Evolutionary conservation across 1,140 invertebrate species (phyloP).

Genomic region (Latrodectus geometricus): DNA sequence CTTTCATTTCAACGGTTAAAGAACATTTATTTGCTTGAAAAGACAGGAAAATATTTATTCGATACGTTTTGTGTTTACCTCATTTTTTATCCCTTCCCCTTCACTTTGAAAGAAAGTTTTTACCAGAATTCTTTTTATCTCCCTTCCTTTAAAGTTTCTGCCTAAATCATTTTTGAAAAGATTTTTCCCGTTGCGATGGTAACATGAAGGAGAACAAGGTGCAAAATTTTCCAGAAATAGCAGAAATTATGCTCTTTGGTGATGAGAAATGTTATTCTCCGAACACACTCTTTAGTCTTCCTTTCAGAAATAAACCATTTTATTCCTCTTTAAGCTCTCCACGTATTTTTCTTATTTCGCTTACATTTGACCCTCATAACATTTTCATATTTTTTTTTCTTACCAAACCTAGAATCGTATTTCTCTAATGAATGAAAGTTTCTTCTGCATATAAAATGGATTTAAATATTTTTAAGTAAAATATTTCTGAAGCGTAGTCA

Average conservation of each 20-base stretch:
- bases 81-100: not conserved
- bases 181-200: not conserved
- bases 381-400: no score
- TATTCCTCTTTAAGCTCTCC: no score
- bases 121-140: not conserved
- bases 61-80: not conserved
- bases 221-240: not conserved
- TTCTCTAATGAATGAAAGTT: no score
- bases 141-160: slow-evolving; percentile 5
- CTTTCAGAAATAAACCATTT: no score
- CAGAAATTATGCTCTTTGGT: not conserved
- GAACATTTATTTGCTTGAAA: slow-evolving; percentile 2
- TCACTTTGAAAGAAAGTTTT: not conserved
- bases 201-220: slow-evolving; percentile 1
- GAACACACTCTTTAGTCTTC: no score
- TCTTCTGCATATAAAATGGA: no score
- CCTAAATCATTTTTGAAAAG: not conserved
- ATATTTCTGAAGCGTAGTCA: no score
- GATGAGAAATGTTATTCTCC: not conserved
- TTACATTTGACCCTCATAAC: no score
- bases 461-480: no score
- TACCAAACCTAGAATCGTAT: no score
- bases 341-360: no score
- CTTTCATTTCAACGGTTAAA: slow-evolving; percentile 1
- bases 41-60: not conserved